Percentiles rank a stretch among this genome's conserved stretches.
These are phyloP conservation scores for Zaprionus kolodkinae DNA, from an alignment of 1,140 invertebrate species.

Conservation along the genomic window DNA sequence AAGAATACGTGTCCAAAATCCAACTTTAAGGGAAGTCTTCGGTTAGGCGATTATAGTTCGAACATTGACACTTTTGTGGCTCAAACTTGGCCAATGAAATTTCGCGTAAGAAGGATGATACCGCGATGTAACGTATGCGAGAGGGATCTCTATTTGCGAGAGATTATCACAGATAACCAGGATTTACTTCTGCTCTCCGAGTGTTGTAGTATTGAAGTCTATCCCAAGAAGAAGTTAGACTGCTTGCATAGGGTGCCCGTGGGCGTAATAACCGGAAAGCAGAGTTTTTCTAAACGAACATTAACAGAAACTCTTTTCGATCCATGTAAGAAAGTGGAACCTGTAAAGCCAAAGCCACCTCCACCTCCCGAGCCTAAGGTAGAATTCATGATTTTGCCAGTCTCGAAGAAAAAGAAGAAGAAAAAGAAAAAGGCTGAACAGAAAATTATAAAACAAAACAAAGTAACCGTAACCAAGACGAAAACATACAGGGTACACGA, in stretches of 20 bases:
- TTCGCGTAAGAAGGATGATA: slow-evolving; percentile 37
- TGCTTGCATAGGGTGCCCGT: slow-evolving; percentile 56
- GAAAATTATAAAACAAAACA: background rate
- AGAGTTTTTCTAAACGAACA: slow-evolving; percentile 33
- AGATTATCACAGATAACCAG: slow-evolving; percentile 42
- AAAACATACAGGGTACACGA: background rate
- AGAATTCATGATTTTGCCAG: background rate
- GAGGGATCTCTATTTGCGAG: slow-evolving; percentile 18
- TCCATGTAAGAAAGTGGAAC: background rate
- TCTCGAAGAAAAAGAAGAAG: slow-evolving; percentile 9
- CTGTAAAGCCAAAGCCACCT: background rate
- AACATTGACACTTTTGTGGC: slow-evolving; percentile 42
- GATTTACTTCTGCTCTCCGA: slow-evolving; percentile 53
- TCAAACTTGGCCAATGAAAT: slow-evolving; percentile 54
- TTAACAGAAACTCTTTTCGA: background rate
- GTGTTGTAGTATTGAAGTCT: slow-evolving; percentile 56
- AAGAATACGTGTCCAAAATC: slow-evolving; percentile 24
- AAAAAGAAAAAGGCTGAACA: background rate
- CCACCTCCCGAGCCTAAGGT: no score
- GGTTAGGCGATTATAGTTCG: slow-evolving; percentile 16
- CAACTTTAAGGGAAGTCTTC: slow-evolving; percentile 31
- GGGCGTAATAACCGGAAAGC: slow-evolving; percentile 31
- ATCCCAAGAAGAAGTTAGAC: slow-evolving; percentile 46
- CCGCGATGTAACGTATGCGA: slow-evolving; percentile 45
- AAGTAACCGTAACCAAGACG: background rate